These are phyloP conservation scores for Acromyrmex charruanus DNA, from an alignment of 1,140 invertebrate species.

Conservation along the genomic window DNA sequence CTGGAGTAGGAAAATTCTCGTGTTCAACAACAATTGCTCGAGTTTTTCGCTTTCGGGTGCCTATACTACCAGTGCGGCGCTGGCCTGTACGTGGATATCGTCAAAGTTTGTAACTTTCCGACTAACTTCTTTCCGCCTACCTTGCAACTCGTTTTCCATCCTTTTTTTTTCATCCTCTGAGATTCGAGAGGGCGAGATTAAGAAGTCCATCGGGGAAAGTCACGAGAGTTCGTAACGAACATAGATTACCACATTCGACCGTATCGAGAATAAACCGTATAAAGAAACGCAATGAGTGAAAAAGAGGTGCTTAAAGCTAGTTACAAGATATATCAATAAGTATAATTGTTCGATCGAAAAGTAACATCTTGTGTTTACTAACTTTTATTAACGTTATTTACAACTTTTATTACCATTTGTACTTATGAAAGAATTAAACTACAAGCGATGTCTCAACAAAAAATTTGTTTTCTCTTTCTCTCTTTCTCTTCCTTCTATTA, in stretches of 20 bases:
- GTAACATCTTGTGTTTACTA: too few relatives aligned
- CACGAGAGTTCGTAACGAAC: constrained; percentile 10
- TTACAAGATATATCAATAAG: constrained; percentile 30
- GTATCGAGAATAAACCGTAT: neutral
- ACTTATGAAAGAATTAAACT: constrained; percentile 46
- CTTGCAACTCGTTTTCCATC: constrained; percentile 2
- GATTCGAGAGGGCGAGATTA: constrained; percentile 6
- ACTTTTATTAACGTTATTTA: constrained; percentile 18
- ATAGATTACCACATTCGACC: constrained; percentile 26
- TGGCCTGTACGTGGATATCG: constrained; percentile 18
- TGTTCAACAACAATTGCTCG: constrained; percentile 28
- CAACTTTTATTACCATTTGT: constrained; percentile 35
- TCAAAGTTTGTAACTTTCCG: constrained; percentile 39
- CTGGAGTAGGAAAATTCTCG: constrained; percentile 11
- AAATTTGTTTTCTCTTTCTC: neutral
- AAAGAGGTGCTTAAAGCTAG: neutral
- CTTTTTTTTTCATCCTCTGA: neutral
- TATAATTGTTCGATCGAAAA: constrained; percentile 32
- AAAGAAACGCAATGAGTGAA: neutral
- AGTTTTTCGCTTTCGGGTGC: constrained; percentile 36
- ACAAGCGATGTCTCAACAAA: neutral
- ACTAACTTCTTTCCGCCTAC: constrained; percentile 32
- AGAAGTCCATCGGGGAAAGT: neutral
- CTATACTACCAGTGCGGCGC: neutral
- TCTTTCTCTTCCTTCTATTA: neutral